Base-by-base conservation (phyloP, 2,797 vertebrate genomes). In the Cynodonichthys magdalenae region DNA sequence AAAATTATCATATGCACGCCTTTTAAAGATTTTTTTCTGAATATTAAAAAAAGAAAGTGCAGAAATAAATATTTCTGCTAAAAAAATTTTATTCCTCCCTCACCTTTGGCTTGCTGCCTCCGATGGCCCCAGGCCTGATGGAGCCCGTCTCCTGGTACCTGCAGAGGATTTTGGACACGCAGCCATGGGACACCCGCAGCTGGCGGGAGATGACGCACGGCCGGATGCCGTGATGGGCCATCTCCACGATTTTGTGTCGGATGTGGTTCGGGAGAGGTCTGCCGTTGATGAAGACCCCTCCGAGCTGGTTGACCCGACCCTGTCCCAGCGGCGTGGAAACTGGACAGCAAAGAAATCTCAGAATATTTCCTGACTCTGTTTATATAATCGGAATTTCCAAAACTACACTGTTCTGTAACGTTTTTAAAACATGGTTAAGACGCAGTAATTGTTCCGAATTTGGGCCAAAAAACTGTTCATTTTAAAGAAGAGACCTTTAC, bases 81-180 rank as follows among this genome's bases (percentile, higher is more conserved):
- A 49, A 12, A 8, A 2, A 7, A 7, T 6, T 10, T 34, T 34
- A 34, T 34, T 31, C 3, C 1, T 19, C 4, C 27, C 94, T 94
- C 94, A 99, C 97, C 96, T 98, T 98, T 77, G 97, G 97, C 81
- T 99, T 99, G 92, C 97, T 98, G 84, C 97, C 97, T 46, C 97
- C 97, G 70, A 99, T 99, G 71, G 97, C 97, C 9, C 97, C 97
- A 0, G 97, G 97, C 56, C 97, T 92, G 87, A 99, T 99, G 89
- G 97, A 99, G 50, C 97, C 97, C 0, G 97, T 99, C 93, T 99
- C 97, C 90, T 99, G 97, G 89, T 98, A 99, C 89, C 97, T 93
- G 93, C 97, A 98, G 59, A 99, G 92, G 88, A 99, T 99, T 91
- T 99, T 99, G 81, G 97, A 99, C 58, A 99, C 97, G 80, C 97